Evolutionary conservation across 2,113 vertebrate species (phyloP).

Genomic region (Anthoscopus minutus): DNA sequence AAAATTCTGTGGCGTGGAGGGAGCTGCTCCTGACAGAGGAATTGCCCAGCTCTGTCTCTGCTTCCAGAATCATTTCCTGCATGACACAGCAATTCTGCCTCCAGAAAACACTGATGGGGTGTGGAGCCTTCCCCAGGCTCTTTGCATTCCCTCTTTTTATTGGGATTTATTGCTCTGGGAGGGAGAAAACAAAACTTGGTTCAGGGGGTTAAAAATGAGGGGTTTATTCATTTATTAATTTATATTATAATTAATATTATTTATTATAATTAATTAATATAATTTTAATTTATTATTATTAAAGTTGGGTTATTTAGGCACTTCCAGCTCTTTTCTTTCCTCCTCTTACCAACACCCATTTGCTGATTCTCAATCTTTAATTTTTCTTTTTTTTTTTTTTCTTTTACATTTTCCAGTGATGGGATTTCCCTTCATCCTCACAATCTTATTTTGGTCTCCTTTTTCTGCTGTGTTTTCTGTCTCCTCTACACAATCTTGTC

Average conservation of each 20-base stretch:
- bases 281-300: too few relatives aligned
- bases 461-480: neutral
- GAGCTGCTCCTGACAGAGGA: neutral
- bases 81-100: slow-evolving; percentile 53
- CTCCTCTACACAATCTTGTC: neutral
- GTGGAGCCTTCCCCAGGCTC: slow-evolving; percentile 48
- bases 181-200: neutral
- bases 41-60: neutral
- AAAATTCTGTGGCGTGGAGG: neutral
- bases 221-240: too few relatives aligned
- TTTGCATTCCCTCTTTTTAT: too few relatives aligned
- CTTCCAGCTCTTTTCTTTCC: neutral
- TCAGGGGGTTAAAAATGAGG: neutral
- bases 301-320: neutral
- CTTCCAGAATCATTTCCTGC: slow-evolving; percentile 72
- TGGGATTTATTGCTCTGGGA: neutral
- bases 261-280: too few relatives aligned
- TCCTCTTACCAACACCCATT: neutral
- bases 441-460: neutral
- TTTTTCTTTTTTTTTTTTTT: too few relatives aligned
- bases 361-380: neutral
- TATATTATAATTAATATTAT: too few relatives aligned
- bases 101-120: slow-evolving; percentile 25
- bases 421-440: neutral
- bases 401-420: neutral